A percentile compares a stretch with the other conserved stretches of the same genome.
These are phyloP conservation scores for Andrena hattorfiana DNA, from an alignment of 2,888 invertebrate genomes.

Conservation along the genomic window DNA sequence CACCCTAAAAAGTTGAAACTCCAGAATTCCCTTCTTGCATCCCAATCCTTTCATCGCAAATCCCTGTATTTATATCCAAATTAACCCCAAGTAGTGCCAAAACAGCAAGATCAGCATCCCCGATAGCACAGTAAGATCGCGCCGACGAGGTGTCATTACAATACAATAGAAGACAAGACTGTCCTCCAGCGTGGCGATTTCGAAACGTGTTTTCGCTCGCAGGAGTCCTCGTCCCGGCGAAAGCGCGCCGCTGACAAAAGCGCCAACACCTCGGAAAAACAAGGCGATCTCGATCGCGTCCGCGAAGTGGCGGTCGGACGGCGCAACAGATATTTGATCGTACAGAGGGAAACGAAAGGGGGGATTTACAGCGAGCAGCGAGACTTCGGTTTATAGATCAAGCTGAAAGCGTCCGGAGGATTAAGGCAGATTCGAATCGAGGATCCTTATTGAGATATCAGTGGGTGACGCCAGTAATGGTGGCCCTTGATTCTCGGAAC, in stretches of 20 bases:
- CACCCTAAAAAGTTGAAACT: too few species aligned
- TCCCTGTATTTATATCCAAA: neutral
- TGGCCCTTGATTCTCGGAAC: slow-evolving; percentile 61
- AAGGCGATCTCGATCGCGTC: slow-evolving; percentile 1
- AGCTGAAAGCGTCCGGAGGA: slow-evolving; percentile 24
- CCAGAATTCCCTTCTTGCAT: neutral
- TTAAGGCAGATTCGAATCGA: slow-evolving; percentile 45
- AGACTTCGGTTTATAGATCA: slow-evolving; percentile 18
- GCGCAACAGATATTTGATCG: neutral
- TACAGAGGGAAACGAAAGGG: neutral
- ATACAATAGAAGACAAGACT: slow-evolving; percentile 32
- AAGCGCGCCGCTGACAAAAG: slow-evolving; percentile 6
- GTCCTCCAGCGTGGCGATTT: neutral
- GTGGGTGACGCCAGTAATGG: slow-evolving; percentile 62
- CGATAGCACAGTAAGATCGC: neutral
- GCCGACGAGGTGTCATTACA: slow-evolving; percentile 27
- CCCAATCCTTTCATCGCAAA: neutral
- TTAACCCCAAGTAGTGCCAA: neutral
- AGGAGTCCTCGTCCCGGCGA: neutral
- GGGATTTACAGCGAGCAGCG: neutral
- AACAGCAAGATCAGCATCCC: slow-evolving; percentile 6
- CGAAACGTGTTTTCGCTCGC: neutral
- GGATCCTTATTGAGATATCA: slow-evolving; percentile 69
- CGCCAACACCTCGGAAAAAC: neutral
- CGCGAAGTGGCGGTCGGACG: neutral